Conservation (phyloP, 92 coral and sea anemone genomes). For the Porites cylindrica region DNA sequence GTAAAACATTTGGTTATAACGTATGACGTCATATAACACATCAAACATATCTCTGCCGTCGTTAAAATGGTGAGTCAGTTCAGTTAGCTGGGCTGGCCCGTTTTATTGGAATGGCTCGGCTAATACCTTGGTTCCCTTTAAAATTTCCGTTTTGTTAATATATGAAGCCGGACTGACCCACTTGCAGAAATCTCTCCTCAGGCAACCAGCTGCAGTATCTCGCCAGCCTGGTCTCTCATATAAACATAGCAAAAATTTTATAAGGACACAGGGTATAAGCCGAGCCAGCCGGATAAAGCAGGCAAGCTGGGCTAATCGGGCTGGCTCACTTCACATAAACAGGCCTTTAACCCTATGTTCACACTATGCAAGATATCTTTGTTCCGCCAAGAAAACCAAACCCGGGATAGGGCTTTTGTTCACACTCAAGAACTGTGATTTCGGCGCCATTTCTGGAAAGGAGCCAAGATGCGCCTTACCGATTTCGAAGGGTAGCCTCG, state of each 20-base stretch:
- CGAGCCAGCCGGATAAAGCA: too few species aligned
- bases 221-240: slow-evolving; percentile 1
- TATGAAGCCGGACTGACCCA: slow-evolving; percentile 12
- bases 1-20: background rate
- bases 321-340: too few species aligned
- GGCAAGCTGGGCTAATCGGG: too few species aligned
- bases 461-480: too few species aligned
- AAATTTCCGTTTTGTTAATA: slow-evolving; percentile 4
- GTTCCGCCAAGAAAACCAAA: too few species aligned
- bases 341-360: too few species aligned
- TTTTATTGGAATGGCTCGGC: background rate
- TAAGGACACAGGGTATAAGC: too few species aligned
- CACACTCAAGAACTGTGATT: too few species aligned
- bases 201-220: slow-evolving; percentile 14
- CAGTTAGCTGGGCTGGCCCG: background rate
- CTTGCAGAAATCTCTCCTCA: background rate
- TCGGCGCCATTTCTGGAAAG: too few species aligned
- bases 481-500: too few species aligned
- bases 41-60: slow-evolving; percentile 10
- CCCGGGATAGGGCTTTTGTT: too few species aligned
- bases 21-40: background rate
- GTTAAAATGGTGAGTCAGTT: slow-evolving; percentile 14
- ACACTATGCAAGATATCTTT: too few species aligned
- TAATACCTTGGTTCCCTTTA: slow-evolving; percentile 10
- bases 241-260: background rate